Evolutionary conservation across 2,888 invertebrate genomes (phyloP), one percentile per base, ranked within the genome.

Genomic region (Pherbina coryleti): DNA sequence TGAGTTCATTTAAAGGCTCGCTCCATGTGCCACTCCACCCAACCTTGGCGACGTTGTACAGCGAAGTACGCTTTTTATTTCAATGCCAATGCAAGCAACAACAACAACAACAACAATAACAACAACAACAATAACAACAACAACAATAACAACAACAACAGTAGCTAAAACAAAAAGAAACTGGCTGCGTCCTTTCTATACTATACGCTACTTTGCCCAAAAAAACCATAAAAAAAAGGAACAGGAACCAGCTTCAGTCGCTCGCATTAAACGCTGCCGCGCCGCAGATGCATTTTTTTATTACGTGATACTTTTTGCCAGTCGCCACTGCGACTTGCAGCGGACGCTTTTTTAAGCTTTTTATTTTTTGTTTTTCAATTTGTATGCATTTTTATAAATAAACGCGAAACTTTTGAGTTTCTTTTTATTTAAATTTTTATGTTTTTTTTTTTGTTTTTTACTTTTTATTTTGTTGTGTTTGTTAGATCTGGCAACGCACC

Each of bases 401-500:
- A 2, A 44, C 44, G 44, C 44, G 11, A 44, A 7, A 44, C 44
- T 19, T 28, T 19, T 9, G 57, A 60, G n/a, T 2, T 25, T 22
- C 8, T 55, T 55, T 22, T 22, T 60, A 28, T 67, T 37, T 34
- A 37, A 37, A 22, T 37, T 67, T 28, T 44, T 19, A 8, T 14
- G 49, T 22, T n/a, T 69, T 22, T 67, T 31, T 31, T 37, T 64
- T 55, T 71, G 44, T 70, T 67, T 71, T 53, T 67, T 66, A 31
- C 62, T 55, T 55, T 31, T 14, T 60, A 44, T 34, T 25, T 64
- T 14, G 31, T 34, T 74, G 66, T 76, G 76, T 79, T 74, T 79
- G 79, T 75, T 73, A 77, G 76, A 79, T 66, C 79, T 78, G 80
- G 79, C 77, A 81, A 82, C 81, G 82, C 81, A 82, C 80, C 81